Evolutionary conservation across 2,113 vertebrate genomes (phyloP).

Genomic region (Esox niger): DNA sequence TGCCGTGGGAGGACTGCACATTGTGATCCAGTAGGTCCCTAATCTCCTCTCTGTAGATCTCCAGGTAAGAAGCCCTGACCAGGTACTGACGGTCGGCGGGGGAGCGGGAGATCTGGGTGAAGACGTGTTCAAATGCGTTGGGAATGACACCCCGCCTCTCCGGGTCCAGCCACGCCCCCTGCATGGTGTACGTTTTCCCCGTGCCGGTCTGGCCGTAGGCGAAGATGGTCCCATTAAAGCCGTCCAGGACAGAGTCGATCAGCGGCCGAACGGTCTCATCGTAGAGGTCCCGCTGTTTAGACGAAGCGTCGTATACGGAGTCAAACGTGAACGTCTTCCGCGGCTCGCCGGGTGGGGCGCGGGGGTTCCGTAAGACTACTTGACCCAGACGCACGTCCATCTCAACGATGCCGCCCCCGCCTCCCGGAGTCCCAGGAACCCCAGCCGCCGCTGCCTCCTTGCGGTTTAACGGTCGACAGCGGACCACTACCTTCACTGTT

Average conservation of each 20-base stretch:
- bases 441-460: slow-evolving; percentile 86
- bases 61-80: slow-evolving; percentile 94
- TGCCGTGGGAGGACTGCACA: slow-evolving; percentile 71
- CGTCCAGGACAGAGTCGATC: slow-evolving; percentile 86
- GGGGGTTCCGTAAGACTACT: slow-evolving; percentile 89
- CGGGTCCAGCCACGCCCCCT: slow-evolving; percentile 86
- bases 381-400: slow-evolving; percentile 92
- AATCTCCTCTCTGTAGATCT: slow-evolving; percentile 97
- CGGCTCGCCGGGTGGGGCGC: slow-evolving; percentile 79
- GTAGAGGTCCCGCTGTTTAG: slow-evolving; percentile 90
- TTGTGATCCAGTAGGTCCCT: slow-evolving; percentile 85
- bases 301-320: slow-evolving; percentile 87
- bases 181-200: slow-evolving; percentile 98
- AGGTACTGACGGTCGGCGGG: slow-evolving; percentile 93
- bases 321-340: slow-evolving; percentile 96
- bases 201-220: slow-evolving; percentile 96
- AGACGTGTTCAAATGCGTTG: slow-evolving; percentile 93
- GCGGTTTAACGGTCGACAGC: slow-evolving; percentile 88
- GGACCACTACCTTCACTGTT: slow-evolving; percentile 91
- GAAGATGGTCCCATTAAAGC: slow-evolving; percentile 94
- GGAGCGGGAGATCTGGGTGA: slow-evolving; percentile 96
- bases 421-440: slow-evolving; percentile 70
- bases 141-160: slow-evolving; percentile 92
- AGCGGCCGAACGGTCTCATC: slow-evolving; percentile 92
- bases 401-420: slow-evolving; percentile 68